Base-by-base conservation (phyloP, 2,113 vertebrate genomes). In the Danionella cerebrum region DNA sequence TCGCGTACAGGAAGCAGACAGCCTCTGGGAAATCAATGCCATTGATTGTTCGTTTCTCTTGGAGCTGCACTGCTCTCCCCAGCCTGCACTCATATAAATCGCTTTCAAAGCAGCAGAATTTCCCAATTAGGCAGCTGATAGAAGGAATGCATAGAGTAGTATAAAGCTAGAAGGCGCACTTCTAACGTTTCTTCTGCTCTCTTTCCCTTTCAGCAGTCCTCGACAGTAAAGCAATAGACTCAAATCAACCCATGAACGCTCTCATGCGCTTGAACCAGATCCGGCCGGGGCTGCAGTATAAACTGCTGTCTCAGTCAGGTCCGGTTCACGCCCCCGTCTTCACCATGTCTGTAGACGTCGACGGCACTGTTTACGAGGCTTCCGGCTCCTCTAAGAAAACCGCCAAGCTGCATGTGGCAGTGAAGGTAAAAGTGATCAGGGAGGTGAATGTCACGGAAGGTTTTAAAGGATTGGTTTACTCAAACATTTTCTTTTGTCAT, bases 211-310 rank as follows among this genome's bases (percentile, higher is more conserved):
- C 2, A 6, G 50, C 68, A 98, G 96, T 98, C 76, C 87, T 98
- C 67, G 96, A 98, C 84, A 97, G 92, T 82, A 98, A 98, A 95
- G 92, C 94, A 91, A 94, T 98, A 91, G 96, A 98, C 85, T 92
- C 94, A 80, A 91, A 91, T 82, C 89, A 91, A 72, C 90, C 90
- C 69, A 98, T 98, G 95, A 99, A 99, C 58, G 96, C 96, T 75
- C 87, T 99, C 82, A 99, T 99, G 96, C 90, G 96, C 63, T 85
- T 99, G 78, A 99, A 99, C 89, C 96, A 98, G 87, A 98, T 98
- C 86, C 90, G 94, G 66, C 96, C 96, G 59, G 96, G 96, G 51
- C 91, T 99, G 82, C 96, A 99, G 81, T 99, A 98, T 75, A 97
- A 97, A 75, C 92, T 99, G 77, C 89, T 99, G 72, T 98, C 96